Conservation (phyloP, 2,888 invertebrate species). For the Sialis lutaria region DNA sequence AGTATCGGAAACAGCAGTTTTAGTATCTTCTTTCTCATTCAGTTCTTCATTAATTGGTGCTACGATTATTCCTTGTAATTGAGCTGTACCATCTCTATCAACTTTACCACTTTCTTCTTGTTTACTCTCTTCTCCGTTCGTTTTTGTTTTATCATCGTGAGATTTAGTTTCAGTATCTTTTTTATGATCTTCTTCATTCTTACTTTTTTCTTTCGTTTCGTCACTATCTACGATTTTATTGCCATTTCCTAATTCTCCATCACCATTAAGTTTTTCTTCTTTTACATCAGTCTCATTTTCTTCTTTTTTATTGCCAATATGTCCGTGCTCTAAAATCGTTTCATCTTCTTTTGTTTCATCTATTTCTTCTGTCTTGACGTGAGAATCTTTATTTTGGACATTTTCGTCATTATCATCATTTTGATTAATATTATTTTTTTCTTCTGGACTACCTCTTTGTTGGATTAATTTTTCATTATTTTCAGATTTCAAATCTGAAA, state of each 20-base stretch:
- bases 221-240: not conserved
- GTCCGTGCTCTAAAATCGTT: not conserved
- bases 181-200: constrained; percentile 4
- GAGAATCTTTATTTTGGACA: constrained; percentile 3
- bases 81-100: constrained; percentile 6
- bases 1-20: not conserved
- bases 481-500: not conserved
- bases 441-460: not conserved
- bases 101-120: not conserved
- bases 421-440: not conserved
- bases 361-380: not conserved
- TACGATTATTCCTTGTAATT: not conserved
- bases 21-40: not conserved
- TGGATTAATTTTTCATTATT: constrained; percentile 3
- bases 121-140: constrained; percentile 1
- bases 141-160: not conserved
- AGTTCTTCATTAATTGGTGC: not conserved
- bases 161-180: constrained; percentile 3
- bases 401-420: not conserved
- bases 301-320: not conserved
- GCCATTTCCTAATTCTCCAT: not conserved
- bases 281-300: not conserved
- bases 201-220: not conserved
- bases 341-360: not conserved
- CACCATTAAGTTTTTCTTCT: not conserved